phyloP scores from a whole-genome alignment of 2,888 invertebrate species.

The Gryllus longicercus region DNA sequence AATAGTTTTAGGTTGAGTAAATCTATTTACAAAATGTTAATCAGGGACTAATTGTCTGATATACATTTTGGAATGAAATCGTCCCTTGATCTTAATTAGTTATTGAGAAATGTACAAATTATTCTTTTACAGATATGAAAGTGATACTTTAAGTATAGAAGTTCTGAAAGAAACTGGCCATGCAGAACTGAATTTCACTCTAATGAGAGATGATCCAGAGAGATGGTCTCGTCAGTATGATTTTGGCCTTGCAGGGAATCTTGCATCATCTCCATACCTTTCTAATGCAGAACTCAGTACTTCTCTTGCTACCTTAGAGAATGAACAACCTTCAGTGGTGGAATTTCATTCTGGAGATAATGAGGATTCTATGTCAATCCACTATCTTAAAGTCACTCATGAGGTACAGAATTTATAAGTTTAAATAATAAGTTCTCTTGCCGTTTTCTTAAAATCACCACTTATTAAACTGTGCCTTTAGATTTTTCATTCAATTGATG shows the following conservation, averaged over 20 bases:
- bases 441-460: constrained; percentile 24
- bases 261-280: constrained; percentile 57
- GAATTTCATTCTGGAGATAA: constrained; percentile 69
- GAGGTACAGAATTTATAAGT: constrained; percentile 52
- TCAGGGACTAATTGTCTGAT: not conserved
- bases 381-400: constrained; percentile 68
- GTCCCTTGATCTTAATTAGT: not conserved
- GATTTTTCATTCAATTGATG: no score
- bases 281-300: constrained; percentile 61
- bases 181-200: constrained; percentile 68
- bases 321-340: constrained; percentile 62
- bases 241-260: constrained; percentile 63
- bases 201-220: constrained; percentile 74
- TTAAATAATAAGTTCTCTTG: constrained; percentile 21
- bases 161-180: constrained; percentile 56
- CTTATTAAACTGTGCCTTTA: constrained; percentile 7
- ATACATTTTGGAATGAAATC: not conserved
- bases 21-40: not conserved
- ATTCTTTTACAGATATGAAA: constrained; percentile 55
- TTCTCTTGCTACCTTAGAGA: constrained; percentile 66
- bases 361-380: constrained; percentile 61
- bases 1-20: no score
- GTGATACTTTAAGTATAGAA: constrained; percentile 59
- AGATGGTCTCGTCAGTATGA: constrained; percentile 83
- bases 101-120: not conserved